Evolutionary conservation across 2,113 vertebrate genomes (phyloP).

Genomic region (Psilopogon haemacephalus): DNA sequence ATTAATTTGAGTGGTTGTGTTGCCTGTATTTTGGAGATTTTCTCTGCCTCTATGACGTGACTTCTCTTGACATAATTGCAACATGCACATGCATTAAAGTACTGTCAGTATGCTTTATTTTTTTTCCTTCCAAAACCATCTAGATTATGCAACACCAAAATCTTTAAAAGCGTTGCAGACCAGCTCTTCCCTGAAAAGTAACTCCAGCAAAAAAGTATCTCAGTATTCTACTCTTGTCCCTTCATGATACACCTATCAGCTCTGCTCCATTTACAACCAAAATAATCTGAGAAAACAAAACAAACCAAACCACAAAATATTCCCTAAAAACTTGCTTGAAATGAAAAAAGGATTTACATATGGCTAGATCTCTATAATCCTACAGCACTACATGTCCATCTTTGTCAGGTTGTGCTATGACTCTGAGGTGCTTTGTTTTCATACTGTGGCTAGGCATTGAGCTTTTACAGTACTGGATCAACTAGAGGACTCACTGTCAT

Average conservation of each 20-base stretch:
- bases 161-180: not conserved
- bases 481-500: not conserved
- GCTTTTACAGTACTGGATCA: not conserved
- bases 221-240: not conserved
- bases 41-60: not conserved
- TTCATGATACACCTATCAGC: not conserved
- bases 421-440: not conserved
- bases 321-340: not conserved
- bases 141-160: not conserved
- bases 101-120: fast-evolving
- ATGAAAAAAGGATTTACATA: not conserved
- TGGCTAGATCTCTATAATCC: not conserved
- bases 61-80: not conserved
- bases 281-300: not conserved
- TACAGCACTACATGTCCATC: not conserved
- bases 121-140: not conserved
- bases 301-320: too few species aligned
- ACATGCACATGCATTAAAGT: fast-evolving
- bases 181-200: not conserved
- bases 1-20: not conserved
- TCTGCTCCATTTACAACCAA: not conserved
- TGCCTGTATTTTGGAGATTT: not conserved
- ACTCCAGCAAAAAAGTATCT: not conserved
- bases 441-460: not conserved
- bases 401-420: not conserved